Evolutionary conservation across 2,113 vertebrate species (phyloP).

Genomic region (Rhabdornis inornatus): DNA sequence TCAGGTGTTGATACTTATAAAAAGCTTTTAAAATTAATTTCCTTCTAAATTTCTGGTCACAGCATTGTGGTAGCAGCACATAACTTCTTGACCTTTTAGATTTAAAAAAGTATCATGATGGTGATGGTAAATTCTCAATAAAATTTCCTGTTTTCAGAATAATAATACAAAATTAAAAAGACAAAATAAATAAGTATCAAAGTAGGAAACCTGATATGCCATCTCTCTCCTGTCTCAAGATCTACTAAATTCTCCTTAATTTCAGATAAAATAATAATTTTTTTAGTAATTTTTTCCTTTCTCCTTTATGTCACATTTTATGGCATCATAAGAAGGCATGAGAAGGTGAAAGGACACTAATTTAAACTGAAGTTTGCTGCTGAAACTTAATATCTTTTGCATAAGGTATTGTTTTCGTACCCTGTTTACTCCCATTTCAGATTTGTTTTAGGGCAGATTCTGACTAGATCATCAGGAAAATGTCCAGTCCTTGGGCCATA

Average conservation of each 20-base stretch:
- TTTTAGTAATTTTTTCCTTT: background rate
- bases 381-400: background rate
- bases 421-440: background rate
- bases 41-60: background rate
- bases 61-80: background rate
- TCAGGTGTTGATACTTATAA: background rate
- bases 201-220: background rate
- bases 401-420: background rate
- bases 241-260: background rate
- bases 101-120: background rate
- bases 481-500: background rate
- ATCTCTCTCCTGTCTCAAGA: background rate
- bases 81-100: background rate
- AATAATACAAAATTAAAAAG: background rate
- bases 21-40: background rate
- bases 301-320: background rate
- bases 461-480: background rate
- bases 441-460: background rate
- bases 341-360: background rate
- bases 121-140: background rate
- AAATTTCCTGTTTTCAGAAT: background rate
- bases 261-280: background rate
- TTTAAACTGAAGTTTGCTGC: background rate
- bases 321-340: background rate
- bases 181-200: background rate